Conservation (phyloP, 2,113 vertebrate genomes). For the Notarius lentiginosus region DNA sequence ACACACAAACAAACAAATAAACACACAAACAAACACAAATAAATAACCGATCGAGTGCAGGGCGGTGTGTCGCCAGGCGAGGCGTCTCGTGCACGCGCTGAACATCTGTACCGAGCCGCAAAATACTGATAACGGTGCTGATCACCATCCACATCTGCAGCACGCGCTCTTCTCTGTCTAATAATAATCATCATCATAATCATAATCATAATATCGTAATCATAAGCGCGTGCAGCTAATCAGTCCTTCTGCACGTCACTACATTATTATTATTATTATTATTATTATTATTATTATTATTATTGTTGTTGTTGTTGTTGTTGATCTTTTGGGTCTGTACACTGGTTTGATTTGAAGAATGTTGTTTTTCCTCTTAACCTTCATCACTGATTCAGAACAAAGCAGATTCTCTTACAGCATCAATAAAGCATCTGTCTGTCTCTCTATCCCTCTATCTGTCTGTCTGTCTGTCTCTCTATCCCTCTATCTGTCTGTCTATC, state of each 20-base stretch:
- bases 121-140: not conserved
- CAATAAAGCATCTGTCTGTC: not conserved
- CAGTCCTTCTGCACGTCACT: not conserved
- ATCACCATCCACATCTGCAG: not conserved
- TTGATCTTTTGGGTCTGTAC: not conserved
- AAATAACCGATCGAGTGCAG: too few species aligned
- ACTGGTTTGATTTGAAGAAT: not conserved
- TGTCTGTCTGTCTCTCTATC: not conserved
- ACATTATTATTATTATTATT: not conserved
- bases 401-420: not conserved
- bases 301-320: not conserved
- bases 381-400: not conserved
- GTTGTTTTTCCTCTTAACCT: not conserved
- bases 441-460: too few species aligned
- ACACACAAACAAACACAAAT: not conserved
- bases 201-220: too few species aligned
- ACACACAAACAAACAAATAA: too few species aligned
- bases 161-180: not conserved
- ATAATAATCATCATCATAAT: not conserved
- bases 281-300: slow-evolving; percentile 22
- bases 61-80: not conserved
- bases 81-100: slow-evolving; percentile 6
- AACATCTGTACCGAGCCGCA: slow-evolving; percentile 15
- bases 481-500: not conserved
- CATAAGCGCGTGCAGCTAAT: not conserved